Evolutionary conservation across 2,113 vertebrate genomes (phyloP), one percentile per base, ranked within the genome.

Genomic region (Hylia prasina): DNA sequence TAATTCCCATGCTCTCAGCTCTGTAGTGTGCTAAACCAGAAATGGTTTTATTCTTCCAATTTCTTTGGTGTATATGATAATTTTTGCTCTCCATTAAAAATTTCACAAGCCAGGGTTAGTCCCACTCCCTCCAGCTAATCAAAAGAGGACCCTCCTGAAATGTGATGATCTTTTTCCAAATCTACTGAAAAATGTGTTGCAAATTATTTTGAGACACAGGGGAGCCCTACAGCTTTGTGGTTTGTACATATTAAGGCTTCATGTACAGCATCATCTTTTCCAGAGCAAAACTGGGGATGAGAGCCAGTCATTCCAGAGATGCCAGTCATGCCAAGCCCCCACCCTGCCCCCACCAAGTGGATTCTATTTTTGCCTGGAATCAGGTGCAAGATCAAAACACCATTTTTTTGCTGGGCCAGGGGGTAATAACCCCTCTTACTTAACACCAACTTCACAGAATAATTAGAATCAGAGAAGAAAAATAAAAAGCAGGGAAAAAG

Each of bases 301-400:
- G 22, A 82, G 21, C 23, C 31, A 53, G 37, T 44, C 5, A 61
- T 65, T 85, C 84, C 45, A 83, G 54, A 63, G 66, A n/a, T 73
- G 17, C 7, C 1, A 2, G 20, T 66, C 8, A 0, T 82, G 11
- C 58, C 15, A 35, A 79, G 13, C 2, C 2, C 2, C 8, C 2
- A 4, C 12, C 19, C 19, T 45, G 11, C 42, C 9, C 15, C 57
- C n/a, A 56, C 19, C 10, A 0, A 16, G 9, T 13, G 28, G 18
- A 40, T 87, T 84, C 8, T 39, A 28, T 23, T 92, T 80, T 89
- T 94, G 45, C 33, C 66, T 80, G 24, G 21, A 93, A 53, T 88
- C 58, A 65, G 1, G 2, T 35, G 13, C 25, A 87, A 79, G 33
- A 85, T 47, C n/a, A 45, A 69, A 75, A 64, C 35, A 63, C 7